Percentiles rank a stretch among this genome's conserved stretches.
Conservation (phyloP, 2,113 vertebrate genomes). For the Alligator sinensis region DNA sequence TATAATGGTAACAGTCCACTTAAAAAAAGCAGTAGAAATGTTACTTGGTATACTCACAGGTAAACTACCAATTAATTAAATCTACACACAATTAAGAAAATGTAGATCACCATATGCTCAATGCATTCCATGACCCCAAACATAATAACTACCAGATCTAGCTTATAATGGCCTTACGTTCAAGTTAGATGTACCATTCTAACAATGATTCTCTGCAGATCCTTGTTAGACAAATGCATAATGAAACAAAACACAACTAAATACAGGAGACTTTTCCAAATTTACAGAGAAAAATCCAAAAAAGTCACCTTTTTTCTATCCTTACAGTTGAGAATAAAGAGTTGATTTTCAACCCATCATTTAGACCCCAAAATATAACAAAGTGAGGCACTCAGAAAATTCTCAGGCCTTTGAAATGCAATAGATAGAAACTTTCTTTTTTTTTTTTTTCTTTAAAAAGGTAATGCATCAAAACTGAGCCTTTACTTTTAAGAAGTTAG, state of each 20-base stretch:
- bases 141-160: constrained; percentile 14
- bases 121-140: constrained; percentile 31
- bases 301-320: not conserved
- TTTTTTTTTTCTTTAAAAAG: not conserved
- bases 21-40: not conserved
- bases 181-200: constrained; percentile 1
- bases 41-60: not conserved
- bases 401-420: not conserved
- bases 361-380: not conserved
- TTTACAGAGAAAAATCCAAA: not conserved
- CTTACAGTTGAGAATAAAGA: not conserved
- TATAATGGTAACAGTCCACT: not conserved
- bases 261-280: not conserved
- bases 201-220: not conserved
- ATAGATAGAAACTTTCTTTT: not conserved
- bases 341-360: not conserved
- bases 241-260: not conserved
- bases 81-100: constrained; percentile 48
- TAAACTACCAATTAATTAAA: constrained; percentile 52
- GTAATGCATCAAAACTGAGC: not conserved
- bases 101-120: constrained; percentile 46
- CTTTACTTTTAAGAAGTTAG: not conserved
- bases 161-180: constrained; percentile 10
- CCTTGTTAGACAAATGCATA: not conserved
- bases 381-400: not conserved